Evolutionary conservation across 2,797 vertebrate genomes (phyloP).

Genomic region (Synanceia verrucosa): DNA sequence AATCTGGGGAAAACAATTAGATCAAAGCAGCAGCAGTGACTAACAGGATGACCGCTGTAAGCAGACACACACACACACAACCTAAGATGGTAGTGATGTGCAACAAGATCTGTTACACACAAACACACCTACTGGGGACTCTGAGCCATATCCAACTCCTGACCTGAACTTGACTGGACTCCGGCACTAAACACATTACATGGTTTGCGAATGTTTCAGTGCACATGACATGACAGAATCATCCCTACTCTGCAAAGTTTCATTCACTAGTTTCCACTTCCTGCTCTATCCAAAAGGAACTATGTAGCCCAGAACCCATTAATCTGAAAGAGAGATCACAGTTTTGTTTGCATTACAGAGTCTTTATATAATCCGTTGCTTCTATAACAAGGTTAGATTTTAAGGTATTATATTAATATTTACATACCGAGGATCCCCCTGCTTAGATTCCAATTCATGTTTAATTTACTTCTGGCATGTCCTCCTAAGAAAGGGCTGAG

Average conservation of each 20-base stretch:
- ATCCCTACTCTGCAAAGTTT: conserved; percentile 26
- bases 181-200: conserved; percentile 23
- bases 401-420: conserved; percentile 63
- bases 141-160: conserved; percentile 6
- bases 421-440: conserved; percentile 57
- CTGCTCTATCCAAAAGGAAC: conserved; percentile 1
- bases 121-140: not conserved
- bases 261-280: conserved; percentile 46
- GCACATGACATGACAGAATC: conserved; percentile 38
- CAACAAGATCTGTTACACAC: conserved; percentile 1
- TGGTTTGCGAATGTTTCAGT: conserved; percentile 19
- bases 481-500: conserved; percentile 4
- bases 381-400: conserved; percentile 25
- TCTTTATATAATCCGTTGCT: conserved; percentile 42
- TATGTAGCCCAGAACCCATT: conserved; percentile 1
- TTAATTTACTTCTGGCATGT: conserved; percentile 28
- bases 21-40: conserved; percentile 37
- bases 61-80: conserved; percentile 33
- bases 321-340: not conserved
- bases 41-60: conserved; percentile 18
- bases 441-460: conserved; percentile 35
- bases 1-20: conserved; percentile 14
- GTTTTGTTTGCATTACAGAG: conserved; percentile 43
- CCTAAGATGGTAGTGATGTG: conserved; percentile 9
- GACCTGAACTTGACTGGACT: conserved; percentile 29